Conservation (phyloP, 2,797 vertebrate genomes). For the Sebastes minor region DNA sequence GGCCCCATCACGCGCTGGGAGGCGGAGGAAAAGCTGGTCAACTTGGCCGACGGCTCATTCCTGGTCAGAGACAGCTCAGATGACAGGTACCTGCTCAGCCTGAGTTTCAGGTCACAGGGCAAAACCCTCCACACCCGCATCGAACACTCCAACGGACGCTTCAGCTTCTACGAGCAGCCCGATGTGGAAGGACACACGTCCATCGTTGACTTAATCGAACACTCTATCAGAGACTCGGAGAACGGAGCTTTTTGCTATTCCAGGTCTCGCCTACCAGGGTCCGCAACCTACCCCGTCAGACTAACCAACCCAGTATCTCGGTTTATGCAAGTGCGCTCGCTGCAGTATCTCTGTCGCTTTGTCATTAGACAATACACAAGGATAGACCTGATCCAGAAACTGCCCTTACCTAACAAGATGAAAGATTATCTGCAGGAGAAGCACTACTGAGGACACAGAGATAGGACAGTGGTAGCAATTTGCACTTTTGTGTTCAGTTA, state of each 20-base stretch:
- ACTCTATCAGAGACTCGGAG: constrained; percentile 98
- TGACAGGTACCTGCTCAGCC: constrained; percentile 95
- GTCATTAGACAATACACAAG: constrained; percentile 98
- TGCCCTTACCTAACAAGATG: constrained; percentile 99
- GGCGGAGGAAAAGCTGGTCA: constrained; percentile 95
- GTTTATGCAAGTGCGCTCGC: constrained; percentile 99
- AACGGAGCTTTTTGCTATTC: constrained; percentile 99
- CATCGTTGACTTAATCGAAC: constrained; percentile 97
- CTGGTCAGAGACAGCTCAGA: constrained; percentile 98
- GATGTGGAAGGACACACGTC: constrained; percentile 98
- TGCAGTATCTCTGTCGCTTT: constrained; percentile 98
- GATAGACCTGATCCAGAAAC: constrained; percentile 99
- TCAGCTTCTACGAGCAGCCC: constrained; percentile 99
- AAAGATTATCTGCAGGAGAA: constrained; percentile 99
- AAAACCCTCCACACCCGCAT: constrained; percentile 99
- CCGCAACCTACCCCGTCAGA: constrained; percentile 97
- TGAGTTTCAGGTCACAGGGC: constrained; percentile 97
- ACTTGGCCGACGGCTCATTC: constrained; percentile 94
- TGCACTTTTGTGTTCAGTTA: constrained; percentile 94
- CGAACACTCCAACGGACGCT: constrained; percentile 97
- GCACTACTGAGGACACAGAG: constrained; percentile 93
- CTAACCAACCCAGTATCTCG: constrained; percentile 96
- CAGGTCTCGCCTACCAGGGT: constrained; percentile 94
- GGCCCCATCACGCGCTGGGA: constrained; percentile 99
- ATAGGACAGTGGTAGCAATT: constrained; percentile 87